Percentiles rank a stretch among this genome's conserved stretches.
phyloP scores from a whole-genome alignment of 2,113 vertebrate species.

The Microcebus ravelobensis region DNA sequence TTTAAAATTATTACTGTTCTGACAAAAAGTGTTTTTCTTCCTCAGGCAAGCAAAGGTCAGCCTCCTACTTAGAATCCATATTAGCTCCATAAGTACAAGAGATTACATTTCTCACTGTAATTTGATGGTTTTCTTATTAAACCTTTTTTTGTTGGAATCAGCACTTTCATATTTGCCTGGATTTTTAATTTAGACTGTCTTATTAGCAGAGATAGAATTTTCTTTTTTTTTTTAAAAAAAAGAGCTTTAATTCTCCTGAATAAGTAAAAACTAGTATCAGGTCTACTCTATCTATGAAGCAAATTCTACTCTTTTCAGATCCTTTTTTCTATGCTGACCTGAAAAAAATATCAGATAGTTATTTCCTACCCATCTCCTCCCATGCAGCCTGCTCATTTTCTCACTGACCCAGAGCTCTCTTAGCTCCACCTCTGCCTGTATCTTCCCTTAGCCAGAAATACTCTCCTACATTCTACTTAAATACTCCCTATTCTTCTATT shows the following conservation, averaged over 20 bases:
- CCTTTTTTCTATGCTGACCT: background rate
- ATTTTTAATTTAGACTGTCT: conserved; percentile 28
- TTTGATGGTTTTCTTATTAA: conserved; percentile 60
- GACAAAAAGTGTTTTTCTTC: conserved; percentile 53
- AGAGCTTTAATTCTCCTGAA: background rate
- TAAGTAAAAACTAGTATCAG: background rate
- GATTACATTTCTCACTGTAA: conserved; percentile 60
- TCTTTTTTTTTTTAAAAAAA: background rate
- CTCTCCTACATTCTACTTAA: background rate
- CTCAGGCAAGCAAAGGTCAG: conserved; percentile 34
- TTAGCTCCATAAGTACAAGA: conserved; percentile 17
- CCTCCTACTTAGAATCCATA: conserved; percentile 46
- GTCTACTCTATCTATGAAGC: background rate
- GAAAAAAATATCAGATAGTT: background rate
- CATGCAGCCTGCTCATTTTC: background rate
- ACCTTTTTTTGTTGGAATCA: conserved; percentile 4
- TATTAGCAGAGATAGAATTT: conserved; percentile 9
- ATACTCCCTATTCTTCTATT: background rate
- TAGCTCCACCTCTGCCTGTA: background rate
- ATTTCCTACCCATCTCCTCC: background rate
- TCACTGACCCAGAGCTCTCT: background rate
- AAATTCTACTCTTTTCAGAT: background rate
- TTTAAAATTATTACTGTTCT: conserved; percentile 27
- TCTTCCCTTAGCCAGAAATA: background rate
- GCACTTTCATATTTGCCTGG: conserved; percentile 50